Conservation (phyloP, 2,113 vertebrate genomes). For the Chamaetylas fuelleborni region DNA sequence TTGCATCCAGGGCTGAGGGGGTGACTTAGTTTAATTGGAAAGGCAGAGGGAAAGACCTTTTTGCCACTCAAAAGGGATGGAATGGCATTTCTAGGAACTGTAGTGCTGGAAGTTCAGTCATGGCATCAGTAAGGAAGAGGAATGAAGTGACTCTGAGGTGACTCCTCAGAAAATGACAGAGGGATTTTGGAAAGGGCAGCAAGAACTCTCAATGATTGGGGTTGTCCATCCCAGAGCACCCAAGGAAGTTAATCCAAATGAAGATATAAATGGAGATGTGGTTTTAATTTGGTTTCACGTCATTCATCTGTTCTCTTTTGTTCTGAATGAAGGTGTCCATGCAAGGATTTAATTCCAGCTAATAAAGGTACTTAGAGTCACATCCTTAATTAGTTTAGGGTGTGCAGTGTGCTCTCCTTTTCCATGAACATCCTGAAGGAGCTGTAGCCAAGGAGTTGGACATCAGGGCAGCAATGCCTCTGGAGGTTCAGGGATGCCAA, state of each 20-base stretch:
- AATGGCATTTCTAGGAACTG: not conserved
- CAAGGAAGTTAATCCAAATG: not conserved
- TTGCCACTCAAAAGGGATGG: rapidly evolving
- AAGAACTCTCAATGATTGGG: no score
- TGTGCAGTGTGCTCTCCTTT: not conserved
- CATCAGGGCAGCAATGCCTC: rapidly evolving
- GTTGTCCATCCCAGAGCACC: rapidly evolving
- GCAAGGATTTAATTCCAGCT: not conserved
- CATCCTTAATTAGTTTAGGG: not conserved
- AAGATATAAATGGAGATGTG: rapidly evolving
- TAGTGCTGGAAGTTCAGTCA: rapidly evolving
- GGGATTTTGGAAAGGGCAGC: not conserved
- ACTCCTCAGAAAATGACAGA: not conserved
- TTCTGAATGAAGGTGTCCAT: not conserved
- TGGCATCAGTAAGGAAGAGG: not conserved
- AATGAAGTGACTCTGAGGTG: not conserved
- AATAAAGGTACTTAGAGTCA: not conserved
- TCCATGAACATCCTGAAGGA: rapidly evolving
- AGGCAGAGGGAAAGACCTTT: not conserved
- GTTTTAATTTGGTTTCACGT: not conserved
- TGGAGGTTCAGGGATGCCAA: not conserved
- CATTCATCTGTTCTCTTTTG: not conserved
- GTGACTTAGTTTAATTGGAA: not conserved
- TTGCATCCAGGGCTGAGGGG: not conserved
- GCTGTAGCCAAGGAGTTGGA: not conserved